phyloP scores from a whole-genome alignment of 2,113 vertebrate species.

The Bubo bubo region DNA sequence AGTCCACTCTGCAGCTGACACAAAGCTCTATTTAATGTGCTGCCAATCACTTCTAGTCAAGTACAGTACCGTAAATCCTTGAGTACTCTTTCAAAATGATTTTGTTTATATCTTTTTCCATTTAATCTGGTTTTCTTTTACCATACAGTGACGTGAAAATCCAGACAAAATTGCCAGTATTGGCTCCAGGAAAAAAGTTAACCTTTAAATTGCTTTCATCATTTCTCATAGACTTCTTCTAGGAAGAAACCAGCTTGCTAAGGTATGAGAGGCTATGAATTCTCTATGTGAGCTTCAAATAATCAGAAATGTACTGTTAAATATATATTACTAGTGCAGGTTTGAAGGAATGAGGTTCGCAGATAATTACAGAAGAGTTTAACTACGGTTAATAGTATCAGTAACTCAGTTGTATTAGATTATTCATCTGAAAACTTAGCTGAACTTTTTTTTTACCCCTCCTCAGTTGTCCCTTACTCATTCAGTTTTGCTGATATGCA shows the following conservation, averaged over 20 bases:
- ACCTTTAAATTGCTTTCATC: slow-evolving; percentile 19
- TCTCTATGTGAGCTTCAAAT: background rate
- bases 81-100: slow-evolving; percentile 50
- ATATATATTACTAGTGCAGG: background rate
- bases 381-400: background rate
- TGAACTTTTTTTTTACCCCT: background rate
- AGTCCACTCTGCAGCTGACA: slow-evolving; percentile 69
- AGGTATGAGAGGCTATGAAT: background rate
- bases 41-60: slow-evolving; percentile 69
- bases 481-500: background rate
- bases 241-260: background rate
- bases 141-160: slow-evolving; percentile 1
- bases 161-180: slow-evolving; percentile 14
- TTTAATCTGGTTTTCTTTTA: slow-evolving; percentile 28
- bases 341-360: background rate
- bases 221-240: background rate
- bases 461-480: background rate
- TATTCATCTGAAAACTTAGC: background rate
- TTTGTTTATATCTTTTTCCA: slow-evolving; percentile 50
- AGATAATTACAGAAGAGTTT: background rate
- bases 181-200: background rate
- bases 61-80: slow-evolving; percentile 65
- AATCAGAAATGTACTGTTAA: background rate
- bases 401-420: background rate
- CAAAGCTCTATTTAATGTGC: slow-evolving; percentile 76